Base-by-base conservation (phyloP, 2,797 vertebrate genomes). In the Allobates femoralis region DNA sequence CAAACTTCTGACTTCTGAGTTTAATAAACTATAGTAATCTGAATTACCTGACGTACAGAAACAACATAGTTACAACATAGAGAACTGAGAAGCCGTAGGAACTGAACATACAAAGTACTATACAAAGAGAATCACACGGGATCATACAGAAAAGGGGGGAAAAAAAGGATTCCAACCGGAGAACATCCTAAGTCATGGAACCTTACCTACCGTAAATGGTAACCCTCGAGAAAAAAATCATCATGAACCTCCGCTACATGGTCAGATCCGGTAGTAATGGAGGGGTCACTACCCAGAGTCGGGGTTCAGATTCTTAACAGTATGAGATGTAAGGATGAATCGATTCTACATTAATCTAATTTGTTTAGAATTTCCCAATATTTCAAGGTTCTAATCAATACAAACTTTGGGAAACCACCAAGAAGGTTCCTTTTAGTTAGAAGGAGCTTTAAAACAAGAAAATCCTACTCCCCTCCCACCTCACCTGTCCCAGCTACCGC, bases 1-100 rank as follows among this genome's bases (percentile, higher is more conserved):
- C 19, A 21, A 74, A 74, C 12, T 50, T 74, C 69, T 50, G 69
- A 74, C 41, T 46, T 79, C 32, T 79, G 77, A 90, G 90, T 92
- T 91, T 92, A 94, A 92, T 92, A 93, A 94, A 95, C 92, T 92
- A 92, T 90, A 93, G 94, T 94, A 93, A 94, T 91, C 64, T 82
- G 79, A 53, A 81, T 94, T 94, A 93, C 94, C 91, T 46, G 90
- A 94, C 92, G 90, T 92, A 91, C 90, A 90, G 91, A 91, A 93
- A 93, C 88, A 58, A 88, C 90, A 92, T 89, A 84, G 92, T 90
- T 89, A 93, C 50, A 85, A 91, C 90, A 92, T 81, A 89, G 91
- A 90, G 90, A 91, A 90, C 90, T 80, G 90, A 91, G 89, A 90
- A 90, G 88, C 90, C 37, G 88, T 87, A 90, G 90, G 86, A 60